Base-by-base conservation (phyloP, 1,140 invertebrate genomes). In the Ostrea denselamellosa region DNA sequence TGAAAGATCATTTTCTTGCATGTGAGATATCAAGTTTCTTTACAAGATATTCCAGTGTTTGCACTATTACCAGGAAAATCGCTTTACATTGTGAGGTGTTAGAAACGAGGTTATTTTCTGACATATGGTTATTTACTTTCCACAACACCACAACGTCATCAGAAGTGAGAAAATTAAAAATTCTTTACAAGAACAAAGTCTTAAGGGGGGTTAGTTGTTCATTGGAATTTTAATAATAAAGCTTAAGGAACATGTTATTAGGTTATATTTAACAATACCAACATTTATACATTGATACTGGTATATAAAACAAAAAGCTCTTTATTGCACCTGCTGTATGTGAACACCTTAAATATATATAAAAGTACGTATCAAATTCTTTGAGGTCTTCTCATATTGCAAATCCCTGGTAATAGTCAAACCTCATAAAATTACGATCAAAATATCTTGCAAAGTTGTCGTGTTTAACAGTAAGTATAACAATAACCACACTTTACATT, bases 41-140 rank as follows among this genome's bases (percentile, higher is more conserved):
- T 14, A 12, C 28, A 34, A 28, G 28, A 34, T 12, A 17, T 62
- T 19, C 14, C 56, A 5, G 19, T 7, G 56, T 0, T 14, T 34
- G 25, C 22, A 77, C 68, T 5, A 77, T 28, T 77, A 34, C 68
- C 68, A 77, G 68, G 68, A 17, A 77, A 34, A 77, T 34, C 8
- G 22, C 28, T 17, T 77, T 14, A 14, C 5, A 77, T 77, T 77
- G 28, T 28, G 25, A 77, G 25, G 34, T n/a, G 68, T 77, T 77
- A 77, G 68, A 22, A 77, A 77, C 28, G 28, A 34, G 68, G 68
- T 77, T 77, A 77, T 34, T 77, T 77, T 77, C 68, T 28, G 68
- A 77, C 68, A 77, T 22, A 25, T 77, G 68, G 68, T 77, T 77
- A 77, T 77, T 77, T 77, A 77, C 68, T 12, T 9, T 25, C 68